Evolutionary conservation across 2,888 invertebrate species (phyloP).

Genomic region (Callyntrura guangdongensis): DNA sequence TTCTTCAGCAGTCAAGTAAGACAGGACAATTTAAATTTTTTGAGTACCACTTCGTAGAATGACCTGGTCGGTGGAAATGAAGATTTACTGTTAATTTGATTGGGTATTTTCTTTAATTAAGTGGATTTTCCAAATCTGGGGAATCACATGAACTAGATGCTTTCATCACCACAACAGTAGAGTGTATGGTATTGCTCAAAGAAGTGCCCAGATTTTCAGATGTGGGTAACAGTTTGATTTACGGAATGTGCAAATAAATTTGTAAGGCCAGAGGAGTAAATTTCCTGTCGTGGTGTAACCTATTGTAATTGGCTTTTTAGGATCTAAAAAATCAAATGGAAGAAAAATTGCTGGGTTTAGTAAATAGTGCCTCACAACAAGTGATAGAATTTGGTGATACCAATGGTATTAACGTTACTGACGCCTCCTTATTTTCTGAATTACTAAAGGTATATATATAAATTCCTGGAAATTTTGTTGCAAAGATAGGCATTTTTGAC

Average conservation of each 20-base stretch:
- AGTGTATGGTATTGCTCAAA: slow-evolving; percentile 93
- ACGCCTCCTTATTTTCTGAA: slow-evolving; percentile 79
- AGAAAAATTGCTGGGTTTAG: slow-evolving; percentile 92
- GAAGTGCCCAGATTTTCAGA: slow-evolving; percentile 95
- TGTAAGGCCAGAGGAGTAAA: no score
- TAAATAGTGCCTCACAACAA: slow-evolving; percentile 92
- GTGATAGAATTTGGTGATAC: slow-evolving; percentile 88
- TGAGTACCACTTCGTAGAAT: no score
- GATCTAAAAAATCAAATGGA: slow-evolving; percentile 94
- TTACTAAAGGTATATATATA: slow-evolving; percentile 74
- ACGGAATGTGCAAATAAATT: no score
- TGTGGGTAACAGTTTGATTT: slow-evolving; percentile 88
- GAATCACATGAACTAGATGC: slow-evolving; percentile 89
- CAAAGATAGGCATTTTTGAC: no score
- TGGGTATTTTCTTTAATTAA: background rate
- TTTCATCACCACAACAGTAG: slow-evolving; percentile 92
- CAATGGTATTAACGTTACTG: slow-evolving; percentile 81
- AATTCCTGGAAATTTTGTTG: background rate
- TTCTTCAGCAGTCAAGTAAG: slow-evolving; percentile 32
- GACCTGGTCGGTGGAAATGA: no score
- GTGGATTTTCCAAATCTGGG: slow-evolving; percentile 58
- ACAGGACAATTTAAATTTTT: no score
- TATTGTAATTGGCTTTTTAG: slow-evolving; percentile 86
- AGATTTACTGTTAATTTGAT: background rate
- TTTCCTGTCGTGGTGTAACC: no score